Evolutionary conservation across 2,113 vertebrate genomes (phyloP).

Genomic region (Capra hircus): DNA sequence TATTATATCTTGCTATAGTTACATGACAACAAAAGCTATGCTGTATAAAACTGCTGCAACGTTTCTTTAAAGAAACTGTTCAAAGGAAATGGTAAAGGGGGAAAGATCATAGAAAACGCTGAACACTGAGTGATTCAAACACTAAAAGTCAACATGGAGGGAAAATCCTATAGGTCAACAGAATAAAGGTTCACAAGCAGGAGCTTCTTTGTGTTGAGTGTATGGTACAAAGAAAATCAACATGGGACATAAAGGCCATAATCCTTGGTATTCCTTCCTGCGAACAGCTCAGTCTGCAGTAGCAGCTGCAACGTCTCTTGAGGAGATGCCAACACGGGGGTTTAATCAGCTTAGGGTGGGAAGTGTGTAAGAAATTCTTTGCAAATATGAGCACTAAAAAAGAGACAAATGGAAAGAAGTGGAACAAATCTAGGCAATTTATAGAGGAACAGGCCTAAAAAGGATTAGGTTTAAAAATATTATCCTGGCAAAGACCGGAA

Average conservation of each 20-base stretch:
- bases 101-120: neutral
- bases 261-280: neutral
- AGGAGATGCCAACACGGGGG: neutral
- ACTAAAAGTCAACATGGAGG: neutral
- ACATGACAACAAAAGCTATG: neutral
- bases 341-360: neutral
- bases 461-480: neutral
- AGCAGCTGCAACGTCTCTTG: constrained; percentile 2
- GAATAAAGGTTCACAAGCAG: neutral
- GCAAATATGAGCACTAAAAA: constrained; percentile 2
- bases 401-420: neutral
- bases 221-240: neutral
- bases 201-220: neutral
- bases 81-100: neutral
- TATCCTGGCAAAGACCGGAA: neutral
- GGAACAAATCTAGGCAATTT: neutral
- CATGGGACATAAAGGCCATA: neutral
- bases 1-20: neutral
- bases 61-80: neutral
- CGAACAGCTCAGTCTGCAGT: neutral
- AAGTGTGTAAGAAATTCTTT: neutral
- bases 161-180: neutral
- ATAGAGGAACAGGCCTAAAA: neutral
- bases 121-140: neutral
- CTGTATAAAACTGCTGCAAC: neutral